These are phyloP conservation scores for Aphaenogaster rudis DNA, from an alignment of 1,140 invertebrate species.

Conservation along the genomic window DNA sequence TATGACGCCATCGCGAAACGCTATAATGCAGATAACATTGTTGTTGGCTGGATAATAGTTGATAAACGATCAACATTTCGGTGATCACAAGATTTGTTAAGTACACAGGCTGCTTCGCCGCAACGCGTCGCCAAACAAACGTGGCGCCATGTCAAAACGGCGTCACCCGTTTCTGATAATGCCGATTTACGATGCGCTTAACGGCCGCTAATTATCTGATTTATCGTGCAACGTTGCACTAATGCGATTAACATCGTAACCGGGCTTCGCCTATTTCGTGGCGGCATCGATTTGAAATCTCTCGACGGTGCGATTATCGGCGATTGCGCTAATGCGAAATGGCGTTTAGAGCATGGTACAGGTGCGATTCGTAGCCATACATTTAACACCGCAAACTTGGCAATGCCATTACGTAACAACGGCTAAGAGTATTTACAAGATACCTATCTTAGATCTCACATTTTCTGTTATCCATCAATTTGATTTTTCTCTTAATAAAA, in stretches of 20 bases:
- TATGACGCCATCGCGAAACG: not conserved
- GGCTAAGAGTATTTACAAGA: not conserved
- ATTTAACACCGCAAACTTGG: constrained; percentile 9
- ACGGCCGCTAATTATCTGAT: constrained; percentile 83
- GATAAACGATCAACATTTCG: constrained; percentile 63
- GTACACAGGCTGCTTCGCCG: constrained; percentile 65
- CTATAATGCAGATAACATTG: not conserved
- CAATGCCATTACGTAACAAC: not conserved
- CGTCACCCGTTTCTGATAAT: constrained; percentile 77
- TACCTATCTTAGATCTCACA: not conserved
- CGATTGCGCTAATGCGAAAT: constrained; percentile 28
- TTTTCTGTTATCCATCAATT: not conserved
- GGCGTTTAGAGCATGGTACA: constrained; percentile 2
- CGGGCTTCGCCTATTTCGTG: constrained; percentile 55
- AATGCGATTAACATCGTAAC: constrained; percentile 79
- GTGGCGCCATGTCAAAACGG: constrained; percentile 66
- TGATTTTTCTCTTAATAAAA: not conserved
- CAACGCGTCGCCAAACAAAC: constrained; percentile 74
- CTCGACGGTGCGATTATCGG: constrained; percentile 7
- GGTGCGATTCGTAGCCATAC: constrained; percentile 13
- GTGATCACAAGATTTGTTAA: constrained; percentile 71
- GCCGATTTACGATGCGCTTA: constrained; percentile 83
- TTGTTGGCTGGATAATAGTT: constrained; percentile 28
- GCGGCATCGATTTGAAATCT: constrained; percentile 39
- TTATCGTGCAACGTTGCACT: constrained; percentile 79